Percentiles rank a stretch among this genome's conserved stretches.
These are phyloP conservation scores for Eudemis profundana DNA, from an alignment of 2,888 invertebrate species.

Conservation along the genomic window DNA sequence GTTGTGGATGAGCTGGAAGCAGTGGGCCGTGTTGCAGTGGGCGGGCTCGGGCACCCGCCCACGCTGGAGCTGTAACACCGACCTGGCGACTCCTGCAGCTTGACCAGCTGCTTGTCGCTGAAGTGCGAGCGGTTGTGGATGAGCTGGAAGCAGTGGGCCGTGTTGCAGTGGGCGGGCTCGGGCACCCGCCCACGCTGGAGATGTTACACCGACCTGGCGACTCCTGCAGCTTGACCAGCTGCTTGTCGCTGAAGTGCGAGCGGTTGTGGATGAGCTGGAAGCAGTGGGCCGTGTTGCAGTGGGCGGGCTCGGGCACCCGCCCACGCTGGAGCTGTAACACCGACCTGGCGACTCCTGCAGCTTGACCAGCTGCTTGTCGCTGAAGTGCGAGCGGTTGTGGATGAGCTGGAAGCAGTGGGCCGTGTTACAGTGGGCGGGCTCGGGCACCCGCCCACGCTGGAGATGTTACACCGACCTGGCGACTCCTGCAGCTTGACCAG, in stretches of 20 bases:
- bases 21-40: conserved; percentile 78
- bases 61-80: conserved; percentile 88
- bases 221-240: conserved; percentile 19
- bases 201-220: conserved; percentile 63
- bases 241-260: conserved; percentile 14
- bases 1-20: conserved; percentile 26
- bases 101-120: conserved; percentile 18
- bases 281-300: conserved; percentile 73
- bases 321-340: not conserved
- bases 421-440: conserved; percentile 88
- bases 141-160: conserved; percentile 87
- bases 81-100: conserved; percentile 20
- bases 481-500: conserved; percentile 57
- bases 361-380: conserved; percentile 96
- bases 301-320: conserved; percentile 89
- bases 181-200: conserved; percentile 97
- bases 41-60: conserved; percentile 81
- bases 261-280: conserved; percentile 22
- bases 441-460: conserved; percentile 91
- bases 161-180: conserved; percentile 98
- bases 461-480: conserved; percentile 67
- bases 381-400: conserved; percentile 95
- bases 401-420: conserved; percentile 88
- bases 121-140: conserved; percentile 16
- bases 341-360: conserved; percentile 63